Conservation (phyloP, 2,113 vertebrate genomes). For the Chascanopsetta lugubris region DNA sequence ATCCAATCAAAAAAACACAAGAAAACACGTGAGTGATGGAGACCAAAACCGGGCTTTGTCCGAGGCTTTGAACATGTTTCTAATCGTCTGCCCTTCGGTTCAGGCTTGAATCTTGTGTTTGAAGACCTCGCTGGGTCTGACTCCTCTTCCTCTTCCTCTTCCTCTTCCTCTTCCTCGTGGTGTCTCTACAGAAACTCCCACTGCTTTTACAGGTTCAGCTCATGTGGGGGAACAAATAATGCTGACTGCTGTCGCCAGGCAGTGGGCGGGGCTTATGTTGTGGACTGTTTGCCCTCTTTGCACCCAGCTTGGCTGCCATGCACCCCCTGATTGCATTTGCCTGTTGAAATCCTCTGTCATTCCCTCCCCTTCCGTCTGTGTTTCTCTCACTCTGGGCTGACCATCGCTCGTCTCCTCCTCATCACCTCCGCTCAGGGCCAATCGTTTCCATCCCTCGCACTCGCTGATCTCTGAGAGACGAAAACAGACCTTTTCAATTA, state of each 20-base stretch:
- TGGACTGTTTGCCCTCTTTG: constrained; percentile 63
- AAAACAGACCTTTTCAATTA: constrained; percentile 82
- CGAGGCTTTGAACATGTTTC: too few relatives aligned
- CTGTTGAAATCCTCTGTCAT: constrained; percentile 43
- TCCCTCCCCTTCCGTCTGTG: constrained; percentile 36
- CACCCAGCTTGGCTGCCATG: constrained; percentile 69
- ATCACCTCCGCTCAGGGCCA: constrained; percentile 36
- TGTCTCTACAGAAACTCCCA: constrained; percentile 34
- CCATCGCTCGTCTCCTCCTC: constrained; percentile 30
- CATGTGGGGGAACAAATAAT: constrained; percentile 43
- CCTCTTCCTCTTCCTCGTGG: constrained; percentile 36
- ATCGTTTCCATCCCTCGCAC: constrained; percentile 2
- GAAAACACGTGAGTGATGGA: too few relatives aligned
- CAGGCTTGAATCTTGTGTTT: not conserved
- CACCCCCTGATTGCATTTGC: constrained; percentile 42
- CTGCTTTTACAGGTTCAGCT: constrained; percentile 36
- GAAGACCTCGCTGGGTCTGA: not conserved
- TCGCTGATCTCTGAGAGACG: constrained; percentile 55
- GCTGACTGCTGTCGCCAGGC: constrained; percentile 81
- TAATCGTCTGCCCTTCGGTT: not conserved
- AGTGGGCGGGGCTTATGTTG: constrained; percentile 72
- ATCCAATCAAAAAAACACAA: too few relatives aligned
- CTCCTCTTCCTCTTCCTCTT: constrained; percentile 35
- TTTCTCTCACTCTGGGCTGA: constrained; percentile 17
- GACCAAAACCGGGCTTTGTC: too few relatives aligned